Percentiles rank a stretch among this genome's conserved stretches.
Conservation (phyloP, 2,797 vertebrate species). For the Gymnodraco acuticeps region DNA sequence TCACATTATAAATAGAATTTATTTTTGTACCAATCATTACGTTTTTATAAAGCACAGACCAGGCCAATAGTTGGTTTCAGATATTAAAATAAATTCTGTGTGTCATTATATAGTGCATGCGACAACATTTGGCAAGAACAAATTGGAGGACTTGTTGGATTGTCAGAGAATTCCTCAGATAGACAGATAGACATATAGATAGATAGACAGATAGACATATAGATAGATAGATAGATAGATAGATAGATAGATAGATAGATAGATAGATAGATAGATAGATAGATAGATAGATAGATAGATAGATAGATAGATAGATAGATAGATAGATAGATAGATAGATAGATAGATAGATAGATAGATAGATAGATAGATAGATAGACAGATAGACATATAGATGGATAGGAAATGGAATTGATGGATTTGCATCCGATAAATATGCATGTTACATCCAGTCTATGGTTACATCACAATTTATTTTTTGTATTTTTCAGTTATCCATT, state of each 20-base stretch:
- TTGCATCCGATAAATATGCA: slow-evolving; percentile 11
- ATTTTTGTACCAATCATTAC: not conserved
- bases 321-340: too few species aligned
- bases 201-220: not conserved
- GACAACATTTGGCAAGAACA: not conserved
- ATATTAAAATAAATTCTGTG: not conserved
- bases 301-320: too few species aligned
- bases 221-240: not conserved
- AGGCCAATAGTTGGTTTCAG: not conserved
- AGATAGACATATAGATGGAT: not conserved
- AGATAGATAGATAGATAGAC: too few species aligned
- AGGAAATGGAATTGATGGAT: not conserved
- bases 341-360: not conserved
- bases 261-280: too few species aligned
- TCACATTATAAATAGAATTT: not conserved
- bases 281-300: too few species aligned
- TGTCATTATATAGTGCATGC: not conserved
- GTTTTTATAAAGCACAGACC: not conserved
- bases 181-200: not conserved
- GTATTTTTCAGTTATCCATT: slow-evolving; percentile 18
- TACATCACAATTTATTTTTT: not conserved
- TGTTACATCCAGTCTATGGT: slow-evolving; percentile 2
- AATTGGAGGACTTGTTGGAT: not conserved
- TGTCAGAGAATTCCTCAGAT: not conserved
- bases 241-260: too few species aligned